These are phyloP conservation scores for Sebastes baramenuke DNA, from an alignment of 2,797 vertebrate species.

Conservation along the genomic window DNA sequence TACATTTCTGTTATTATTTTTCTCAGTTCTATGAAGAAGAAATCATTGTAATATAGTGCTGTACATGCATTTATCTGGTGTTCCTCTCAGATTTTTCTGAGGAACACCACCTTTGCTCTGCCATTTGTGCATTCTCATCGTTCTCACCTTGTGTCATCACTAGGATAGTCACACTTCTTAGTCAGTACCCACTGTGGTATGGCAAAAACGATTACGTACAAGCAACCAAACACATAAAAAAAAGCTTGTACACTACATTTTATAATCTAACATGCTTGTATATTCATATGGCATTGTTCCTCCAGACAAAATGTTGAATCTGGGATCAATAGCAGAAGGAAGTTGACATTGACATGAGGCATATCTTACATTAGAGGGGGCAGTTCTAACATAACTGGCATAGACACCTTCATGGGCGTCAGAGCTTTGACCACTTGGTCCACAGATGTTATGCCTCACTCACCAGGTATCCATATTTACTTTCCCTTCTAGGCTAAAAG, in stretches of 20 bases:
- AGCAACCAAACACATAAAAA: not conserved
- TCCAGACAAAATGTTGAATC: not conserved
- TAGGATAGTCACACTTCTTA: not conserved
- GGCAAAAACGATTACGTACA: not conserved
- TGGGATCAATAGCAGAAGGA: not conserved
- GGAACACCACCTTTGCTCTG: too few relatives aligned
- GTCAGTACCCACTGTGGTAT: not conserved
- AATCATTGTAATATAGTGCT: not conserved
- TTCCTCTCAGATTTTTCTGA: not conserved
- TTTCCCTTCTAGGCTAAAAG: not conserved
- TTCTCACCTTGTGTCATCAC: not conserved
- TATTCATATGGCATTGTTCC: not conserved
- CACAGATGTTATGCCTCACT: constrained; percentile 12
- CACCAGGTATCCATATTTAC: not conserved
- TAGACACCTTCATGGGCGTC: not conserved
- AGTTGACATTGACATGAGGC: not conserved
- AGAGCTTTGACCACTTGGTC: not conserved
- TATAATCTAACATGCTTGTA: not conserved
- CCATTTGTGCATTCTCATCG: not conserved
- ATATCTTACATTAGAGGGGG: not conserved
- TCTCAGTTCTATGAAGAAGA: not conserved
- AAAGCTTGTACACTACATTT: not conserved
- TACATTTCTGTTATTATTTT: not conserved
- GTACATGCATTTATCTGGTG: not conserved
- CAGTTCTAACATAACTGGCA: not conserved